Evolutionary conservation across 2,888 invertebrate species (phyloP), one percentile per base, ranked within the genome.

Genomic region (Rapana venosa): DNA sequence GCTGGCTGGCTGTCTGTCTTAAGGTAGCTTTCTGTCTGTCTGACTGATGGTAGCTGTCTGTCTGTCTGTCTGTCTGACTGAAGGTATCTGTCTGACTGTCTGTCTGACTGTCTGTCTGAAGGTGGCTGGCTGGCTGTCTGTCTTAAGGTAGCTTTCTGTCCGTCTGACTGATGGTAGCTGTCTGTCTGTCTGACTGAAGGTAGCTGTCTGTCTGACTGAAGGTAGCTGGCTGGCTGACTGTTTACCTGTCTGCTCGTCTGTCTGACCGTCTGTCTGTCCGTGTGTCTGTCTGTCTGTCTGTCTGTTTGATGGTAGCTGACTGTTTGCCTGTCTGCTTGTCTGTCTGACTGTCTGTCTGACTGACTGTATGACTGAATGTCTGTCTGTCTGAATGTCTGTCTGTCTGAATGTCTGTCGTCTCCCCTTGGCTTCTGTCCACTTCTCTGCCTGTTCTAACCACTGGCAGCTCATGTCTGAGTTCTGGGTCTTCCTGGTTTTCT

Each of bases 241-340:
- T n/a, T n/a, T n/a, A n/a, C 15, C 61, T 61, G 20, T 22, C 15
- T 61, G 61, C 13, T 20, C 13, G 15, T 20, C 13, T 22, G 22
- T n/a, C 5, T 77, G 77, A 15, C 4, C n/a, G n/a, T 13, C 20
- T 66, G 20, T 26, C 17, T 66, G 66, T 66, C 66, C 13, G 66
- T 26, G 17, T 66, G 66, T 26, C 13, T 66, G 66, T 66, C 66
- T 66, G 66, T 13, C 17, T 26, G 66, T 66, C n/a, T n/a, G n/a
- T 96, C 74, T 93, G 94, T 87, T 93, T 96, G 83, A 96, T 95
- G 94, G 96, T 96, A 92, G 90, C 2, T n/a, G n/a, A n/a, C n/a
- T n/a, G n/a, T n/a, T n/a, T n/a, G n/a, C n/a, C 70, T n/a, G 61
- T 22, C 22, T 22, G 15, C 13, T 13, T 61, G 22, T 22, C 61